Base-by-base conservation (phyloP, 64 coral and sea anemone genomes). In the Stichodactyla helianthus region DNA sequence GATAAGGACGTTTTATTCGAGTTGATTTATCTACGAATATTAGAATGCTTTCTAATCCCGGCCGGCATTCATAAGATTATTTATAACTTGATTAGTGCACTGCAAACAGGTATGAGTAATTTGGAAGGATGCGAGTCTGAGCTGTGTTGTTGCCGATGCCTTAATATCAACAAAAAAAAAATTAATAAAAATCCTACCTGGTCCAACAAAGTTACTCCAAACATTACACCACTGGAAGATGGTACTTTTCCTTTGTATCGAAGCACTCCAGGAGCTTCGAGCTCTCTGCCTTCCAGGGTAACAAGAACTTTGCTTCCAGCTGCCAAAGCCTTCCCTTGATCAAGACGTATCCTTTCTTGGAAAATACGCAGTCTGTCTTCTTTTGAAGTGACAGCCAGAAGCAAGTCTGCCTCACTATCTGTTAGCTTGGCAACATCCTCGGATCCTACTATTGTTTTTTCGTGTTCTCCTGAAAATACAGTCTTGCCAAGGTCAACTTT, bases 221-320 rank as follows among this genome's bases (percentile, higher is more conserved):
- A 98, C 89, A 85, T 89, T 26, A 87, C 92, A 10, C 92, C 92
- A 88, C 16, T 79, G 11, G 0, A 10, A 11, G 6, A 10, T 9
- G 87, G 84, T 70, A 94, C 77, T 7, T 52, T 63, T 15, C 95
- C 95, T 70, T 88, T 98, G 62, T 89, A 98, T 87, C 92, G 87
- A 11, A 98, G 83, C 0, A 89, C 28, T 44, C 95, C 95, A 4
- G 74, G 71, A 18, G 86, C 54, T 54, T 88, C 64, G 27, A 8
- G 13, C 25, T 67, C 89, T 92, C 86, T 76, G 90, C 55, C 44
- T 86, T 82, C 35, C 1, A 44, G 35, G 35, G 35, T 44, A 55
- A 98, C 92, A 61, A 82, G 86, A 27, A 98, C 95, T 16, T 89
- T 52, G 26, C 35, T 88, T 35, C 87, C 71, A 35, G 27, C 53